A percentile compares a stretch with the other conserved stretches of the same genome.
These are phyloP conservation scores for Isichthys henryi DNA, from an alignment of 2,113 vertebrate genomes.

Conservation along the genomic window DNA sequence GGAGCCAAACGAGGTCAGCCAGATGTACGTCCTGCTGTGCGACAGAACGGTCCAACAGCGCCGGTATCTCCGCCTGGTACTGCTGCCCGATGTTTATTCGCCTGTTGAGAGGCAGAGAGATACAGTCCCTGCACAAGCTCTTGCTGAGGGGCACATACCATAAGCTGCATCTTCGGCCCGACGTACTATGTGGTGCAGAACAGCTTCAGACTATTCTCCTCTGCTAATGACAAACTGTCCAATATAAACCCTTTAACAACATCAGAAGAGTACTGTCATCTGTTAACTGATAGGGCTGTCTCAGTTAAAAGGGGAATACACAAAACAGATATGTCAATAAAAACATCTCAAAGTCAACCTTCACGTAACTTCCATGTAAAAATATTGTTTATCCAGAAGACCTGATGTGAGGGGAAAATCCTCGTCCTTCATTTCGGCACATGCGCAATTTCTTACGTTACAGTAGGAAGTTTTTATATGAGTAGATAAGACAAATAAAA, in stretches of 20 bases:
- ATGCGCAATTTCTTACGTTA: not conserved
- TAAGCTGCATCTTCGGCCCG: not conserved
- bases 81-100: slow-evolving; percentile 89
- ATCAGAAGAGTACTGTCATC: not conserved
- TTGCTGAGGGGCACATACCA: not conserved
- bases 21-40: slow-evolving; percentile 72
- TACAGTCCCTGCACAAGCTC: not conserved
- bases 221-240: not conserved
- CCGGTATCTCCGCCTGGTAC: slow-evolving; percentile 92
- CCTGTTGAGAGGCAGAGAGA: slow-evolving; percentile 46
- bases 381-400: not conserved
- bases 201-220: not conserved
- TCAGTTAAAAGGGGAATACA: not conserved
- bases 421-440: not conserved
- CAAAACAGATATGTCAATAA: not conserved
- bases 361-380: not conserved
- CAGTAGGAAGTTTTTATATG: not conserved
- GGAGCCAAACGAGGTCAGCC: slow-evolving; percentile 83
- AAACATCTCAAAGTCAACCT: not conserved
- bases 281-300: not conserved
- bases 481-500: not conserved
- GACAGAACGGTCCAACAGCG: slow-evolving; percentile 65
- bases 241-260: not conserved
- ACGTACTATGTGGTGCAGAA: not conserved
- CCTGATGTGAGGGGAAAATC: not conserved